These are phyloP conservation scores for Protomyctophum bolini DNA, from an alignment of 2,113 vertebrate species.

Conservation along the genomic window DNA sequence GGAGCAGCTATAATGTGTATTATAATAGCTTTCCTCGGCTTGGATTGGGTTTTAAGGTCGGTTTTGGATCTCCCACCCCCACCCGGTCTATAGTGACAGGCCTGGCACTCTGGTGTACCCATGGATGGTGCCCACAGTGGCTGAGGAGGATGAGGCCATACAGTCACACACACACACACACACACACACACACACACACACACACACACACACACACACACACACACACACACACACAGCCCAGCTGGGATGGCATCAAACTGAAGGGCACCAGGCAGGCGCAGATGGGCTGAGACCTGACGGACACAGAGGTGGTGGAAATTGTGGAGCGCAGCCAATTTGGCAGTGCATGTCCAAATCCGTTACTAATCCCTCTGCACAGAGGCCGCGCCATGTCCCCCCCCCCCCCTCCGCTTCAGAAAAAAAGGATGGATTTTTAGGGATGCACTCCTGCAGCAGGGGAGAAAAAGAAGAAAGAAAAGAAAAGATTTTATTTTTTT, in stretches of 20 bases:
- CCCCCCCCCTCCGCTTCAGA: too few relatives aligned
- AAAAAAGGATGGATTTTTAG: too few relatives aligned
- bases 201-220: not conserved
- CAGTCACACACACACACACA: not conserved
- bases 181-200: not conserved
- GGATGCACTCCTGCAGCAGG: too few relatives aligned
- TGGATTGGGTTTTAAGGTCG: too few relatives aligned
- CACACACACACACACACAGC: not conserved
- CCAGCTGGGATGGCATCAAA: slow-evolving; percentile 3
- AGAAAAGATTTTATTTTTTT: too few relatives aligned
- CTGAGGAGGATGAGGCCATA: not conserved
- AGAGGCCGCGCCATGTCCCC: not conserved
- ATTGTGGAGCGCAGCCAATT: not conserved
- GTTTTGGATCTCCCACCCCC: too few relatives aligned
- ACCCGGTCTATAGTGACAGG: not conserved
- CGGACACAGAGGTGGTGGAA: not conserved
- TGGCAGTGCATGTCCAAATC: not conserved
- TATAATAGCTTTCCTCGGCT: too few relatives aligned
- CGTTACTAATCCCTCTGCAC: slow-evolving; percentile 1
- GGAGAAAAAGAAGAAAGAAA: too few relatives aligned
- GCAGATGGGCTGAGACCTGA: not conserved
- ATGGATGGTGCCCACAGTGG: not conserved
- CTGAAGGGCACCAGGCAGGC: slow-evolving; percentile 1
- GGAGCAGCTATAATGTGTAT: not conserved
- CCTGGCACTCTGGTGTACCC: not conserved